Percentiles rank a stretch among this genome's conserved stretches.
Conservation (phyloP, 2,888 invertebrate species). For the Mimas tiliae region DNA sequence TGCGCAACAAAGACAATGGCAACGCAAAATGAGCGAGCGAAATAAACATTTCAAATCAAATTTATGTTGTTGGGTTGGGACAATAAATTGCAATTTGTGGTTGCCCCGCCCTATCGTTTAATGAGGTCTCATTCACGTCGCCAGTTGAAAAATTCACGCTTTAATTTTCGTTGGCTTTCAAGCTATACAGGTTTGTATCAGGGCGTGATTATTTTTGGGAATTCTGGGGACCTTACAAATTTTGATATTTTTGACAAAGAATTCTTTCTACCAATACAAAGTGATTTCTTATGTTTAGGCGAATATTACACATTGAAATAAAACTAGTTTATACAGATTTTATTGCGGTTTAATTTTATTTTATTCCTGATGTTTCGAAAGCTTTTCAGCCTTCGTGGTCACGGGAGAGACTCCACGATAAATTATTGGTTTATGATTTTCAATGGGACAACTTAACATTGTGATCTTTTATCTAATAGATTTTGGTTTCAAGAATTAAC, state of each 20-base stretch:
- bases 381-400: too few relatives aligned
- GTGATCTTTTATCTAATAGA: too few relatives aligned
- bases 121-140: conserved; percentile 34
- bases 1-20: conserved; percentile 28
- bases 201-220: neutral
- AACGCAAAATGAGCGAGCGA: conserved; percentile 25
- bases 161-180: conserved; percentile 6
- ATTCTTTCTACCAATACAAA: too few relatives aligned
- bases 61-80: conserved; percentile 37
- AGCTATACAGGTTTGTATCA: neutral
- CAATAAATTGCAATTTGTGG: conserved; percentile 36
- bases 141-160: conserved; percentile 13
- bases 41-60: conserved; percentile 42
- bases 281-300: too few relatives aligned
- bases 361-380: too few relatives aligned
- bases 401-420: too few relatives aligned
- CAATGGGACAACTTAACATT: too few relatives aligned
- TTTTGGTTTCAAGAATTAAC: too few relatives aligned
- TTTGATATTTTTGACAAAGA: neutral
- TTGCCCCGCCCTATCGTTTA: conserved; percentile 27
- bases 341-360: too few relatives aligned
- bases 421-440: too few relatives aligned
- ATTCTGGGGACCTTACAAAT: neutral
- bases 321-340: too few relatives aligned
- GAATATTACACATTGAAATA: too few relatives aligned